Percentiles rank a stretch among this genome's conserved stretches.
These are phyloP conservation scores for Phrynocephalus forsythii DNA, from an alignment of 2,797 vertebrate species.

Conservation along the genomic window DNA sequence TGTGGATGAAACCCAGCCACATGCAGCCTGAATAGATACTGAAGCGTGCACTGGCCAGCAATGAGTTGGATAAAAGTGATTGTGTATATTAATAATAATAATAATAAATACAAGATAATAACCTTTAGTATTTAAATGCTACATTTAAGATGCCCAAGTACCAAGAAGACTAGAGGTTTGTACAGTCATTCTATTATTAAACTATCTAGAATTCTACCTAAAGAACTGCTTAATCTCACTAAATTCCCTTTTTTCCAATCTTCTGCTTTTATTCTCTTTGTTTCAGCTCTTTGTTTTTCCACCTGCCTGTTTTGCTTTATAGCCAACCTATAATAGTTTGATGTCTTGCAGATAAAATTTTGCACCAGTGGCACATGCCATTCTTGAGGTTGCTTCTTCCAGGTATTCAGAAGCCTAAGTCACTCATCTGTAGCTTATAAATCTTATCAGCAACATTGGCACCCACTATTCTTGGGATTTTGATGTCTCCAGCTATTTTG, in stretches of 20 bases:
- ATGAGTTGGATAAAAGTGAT: no score
- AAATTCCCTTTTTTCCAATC: neutral
- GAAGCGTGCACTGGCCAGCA: no score
- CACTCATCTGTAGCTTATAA: neutral
- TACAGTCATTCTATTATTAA: fast-evolving
- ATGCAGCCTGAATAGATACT: no score
- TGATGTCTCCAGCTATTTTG: neutral
- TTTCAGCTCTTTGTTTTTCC: neutral
- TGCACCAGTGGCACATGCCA: neutral
- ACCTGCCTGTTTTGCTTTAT: neutral
- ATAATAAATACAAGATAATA: no score
- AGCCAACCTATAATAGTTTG: no score
- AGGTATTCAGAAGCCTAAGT: neutral
- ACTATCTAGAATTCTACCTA: neutral
- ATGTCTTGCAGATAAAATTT: neutral
- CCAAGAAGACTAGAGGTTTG: no score
- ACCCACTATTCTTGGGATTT: neutral
- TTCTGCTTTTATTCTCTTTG: neutral
- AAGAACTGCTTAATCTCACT: neutral
- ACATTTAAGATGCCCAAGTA: no score
- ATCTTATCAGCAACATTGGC: neutral
- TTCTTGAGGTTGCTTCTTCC: neutral
- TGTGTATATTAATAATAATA: no score
- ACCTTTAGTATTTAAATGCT: no score
- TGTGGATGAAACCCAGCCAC: no score